Evolutionary conservation across 2,888 invertebrate species (phyloP).

Genomic region (Taenaris catops): DNA sequence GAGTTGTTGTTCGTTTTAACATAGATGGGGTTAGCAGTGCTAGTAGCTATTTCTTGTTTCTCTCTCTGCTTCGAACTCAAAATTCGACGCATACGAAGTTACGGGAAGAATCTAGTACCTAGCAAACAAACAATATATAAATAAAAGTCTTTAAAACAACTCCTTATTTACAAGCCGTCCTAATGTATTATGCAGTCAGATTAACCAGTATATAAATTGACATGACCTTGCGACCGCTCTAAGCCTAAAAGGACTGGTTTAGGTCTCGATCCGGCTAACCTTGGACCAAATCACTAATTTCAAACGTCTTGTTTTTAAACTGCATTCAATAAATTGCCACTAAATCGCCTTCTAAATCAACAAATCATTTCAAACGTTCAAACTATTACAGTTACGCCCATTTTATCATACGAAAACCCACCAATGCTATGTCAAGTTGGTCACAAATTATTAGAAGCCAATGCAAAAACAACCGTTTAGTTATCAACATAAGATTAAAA

Average conservation of each 20-base stretch:
- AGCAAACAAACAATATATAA: too few relatives aligned
- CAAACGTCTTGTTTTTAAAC: slow-evolving; percentile 19
- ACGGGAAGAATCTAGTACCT: too few relatives aligned
- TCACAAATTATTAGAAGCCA: slow-evolving; percentile 31
- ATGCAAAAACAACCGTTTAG: slow-evolving; percentile 21
- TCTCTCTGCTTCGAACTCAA: too few relatives aligned
- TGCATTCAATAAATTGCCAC: slow-evolving; percentile 16
- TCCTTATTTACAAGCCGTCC: not conserved
- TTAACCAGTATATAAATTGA: slow-evolving; percentile 10
- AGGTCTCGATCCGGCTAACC: slow-evolving; percentile 20
- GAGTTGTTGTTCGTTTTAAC: too few relatives aligned
- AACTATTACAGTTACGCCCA: slow-evolving; percentile 62
- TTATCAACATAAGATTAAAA: slow-evolving; percentile 15
- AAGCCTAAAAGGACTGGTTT: slow-evolving; percentile 21
- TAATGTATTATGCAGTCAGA: slow-evolving; percentile 9
- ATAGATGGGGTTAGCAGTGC: too few relatives aligned
- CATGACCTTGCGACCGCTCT: slow-evolving; percentile 17
- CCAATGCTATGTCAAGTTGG: slow-evolving; percentile 66
- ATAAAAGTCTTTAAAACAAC: too few relatives aligned
- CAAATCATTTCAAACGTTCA: slow-evolving; percentile 49
- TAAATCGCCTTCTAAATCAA: slow-evolving; percentile 14
- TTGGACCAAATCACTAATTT: slow-evolving; percentile 27
- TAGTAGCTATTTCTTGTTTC: too few relatives aligned
- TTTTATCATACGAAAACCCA: slow-evolving; percentile 64
- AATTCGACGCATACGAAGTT: too few relatives aligned